Evolutionary conservation across 1,140 invertebrate genomes (phyloP).

Genomic region (Drosophila kohkoa): DNA sequence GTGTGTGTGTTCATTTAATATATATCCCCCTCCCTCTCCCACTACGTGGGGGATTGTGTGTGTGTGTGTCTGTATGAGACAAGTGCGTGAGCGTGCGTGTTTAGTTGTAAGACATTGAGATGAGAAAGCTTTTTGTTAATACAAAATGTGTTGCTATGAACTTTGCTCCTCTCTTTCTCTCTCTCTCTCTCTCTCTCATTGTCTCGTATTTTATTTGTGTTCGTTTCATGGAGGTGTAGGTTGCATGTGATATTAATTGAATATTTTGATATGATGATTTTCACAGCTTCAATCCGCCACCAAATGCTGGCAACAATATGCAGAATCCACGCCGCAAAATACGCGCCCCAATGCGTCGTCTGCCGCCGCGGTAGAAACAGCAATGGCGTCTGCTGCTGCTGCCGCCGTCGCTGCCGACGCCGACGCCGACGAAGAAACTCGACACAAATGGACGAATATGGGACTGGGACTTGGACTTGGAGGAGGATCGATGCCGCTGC

Average conservation of each 20-base stretch:
- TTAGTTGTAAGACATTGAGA: constrained; percentile 12
- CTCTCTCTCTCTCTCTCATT: constrained; percentile 5
- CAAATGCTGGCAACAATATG: constrained; percentile 48
- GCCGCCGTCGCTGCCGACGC: constrained; percentile 17
- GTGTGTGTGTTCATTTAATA: constrained; percentile 2
- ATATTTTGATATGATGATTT: neutral
- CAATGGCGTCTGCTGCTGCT: constrained; percentile 45
- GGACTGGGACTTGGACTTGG: constrained; percentile 31
- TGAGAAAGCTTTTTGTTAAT: constrained; percentile 9
- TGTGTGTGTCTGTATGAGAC: constrained; percentile 13
- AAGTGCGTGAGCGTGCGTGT: constrained; percentile 1
- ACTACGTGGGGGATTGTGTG: neutral
- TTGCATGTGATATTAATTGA: constrained; percentile 1
- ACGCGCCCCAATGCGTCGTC: constrained; percentile 56
- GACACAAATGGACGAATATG: constrained; percentile 34
- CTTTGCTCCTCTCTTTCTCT: neutral
- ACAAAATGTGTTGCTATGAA: constrained; percentile 6
- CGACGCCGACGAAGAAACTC: constrained; percentile 1
- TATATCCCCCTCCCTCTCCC: neutral
- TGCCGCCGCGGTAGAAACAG: constrained; percentile 69
- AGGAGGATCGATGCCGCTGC: constrained; percentile 2
- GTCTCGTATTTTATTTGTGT: neutral
- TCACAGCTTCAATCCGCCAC: constrained; percentile 71
- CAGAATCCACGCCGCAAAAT: constrained; percentile 70
- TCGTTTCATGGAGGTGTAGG: neutral